Evolutionary conservation across 2,888 invertebrate genomes (phyloP).

Genomic region (Syrista parreyssii): DNA sequence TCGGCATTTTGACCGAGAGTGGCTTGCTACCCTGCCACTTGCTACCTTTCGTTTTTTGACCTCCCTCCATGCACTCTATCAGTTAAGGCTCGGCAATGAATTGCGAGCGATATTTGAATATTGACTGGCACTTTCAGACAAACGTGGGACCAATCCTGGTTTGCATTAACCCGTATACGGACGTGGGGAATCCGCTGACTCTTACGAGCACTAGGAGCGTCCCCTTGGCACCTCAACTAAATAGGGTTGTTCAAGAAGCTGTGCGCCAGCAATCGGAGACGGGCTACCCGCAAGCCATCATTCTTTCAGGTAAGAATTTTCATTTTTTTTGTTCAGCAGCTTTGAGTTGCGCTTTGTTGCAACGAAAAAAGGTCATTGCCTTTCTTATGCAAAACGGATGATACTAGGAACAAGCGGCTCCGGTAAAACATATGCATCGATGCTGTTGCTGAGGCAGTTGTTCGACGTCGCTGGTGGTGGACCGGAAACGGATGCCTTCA

Average conservation of each 20-base stretch:
- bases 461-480: slow-evolving; percentile 96
- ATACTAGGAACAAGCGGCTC: slow-evolving; percentile 85
- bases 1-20: too few species aligned
- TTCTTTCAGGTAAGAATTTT: slow-evolving; percentile 78
- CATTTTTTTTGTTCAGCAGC: not conserved
- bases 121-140: slow-evolving; percentile 73
- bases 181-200: slow-evolving; percentile 88
- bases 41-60: too few species aligned
- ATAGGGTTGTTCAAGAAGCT: slow-evolving; percentile 90
- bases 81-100: too few species aligned
- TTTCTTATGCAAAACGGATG: too few species aligned
- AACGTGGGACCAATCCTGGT: slow-evolving; percentile 92
- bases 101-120: too few species aligned
- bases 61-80: too few species aligned
- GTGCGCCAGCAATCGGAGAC: slow-evolving; percentile 94
- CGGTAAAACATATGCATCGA: slow-evolving; percentile 93
- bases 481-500: slow-evolving; percentile 95
- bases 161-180: slow-evolving; percentile 89
- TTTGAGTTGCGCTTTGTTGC: not conserved
- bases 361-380: not conserved
- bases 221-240: slow-evolving; percentile 82
- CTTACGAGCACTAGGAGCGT: slow-evolving; percentile 82
- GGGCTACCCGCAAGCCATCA: slow-evolving; percentile 95
- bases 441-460: slow-evolving; percentile 88
- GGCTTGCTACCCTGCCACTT: too few species aligned